Percentiles rank a stretch among this genome's conserved stretches.
Conservation (phyloP, 2,888 invertebrate species). For the Drosophila meridiana region DNA sequence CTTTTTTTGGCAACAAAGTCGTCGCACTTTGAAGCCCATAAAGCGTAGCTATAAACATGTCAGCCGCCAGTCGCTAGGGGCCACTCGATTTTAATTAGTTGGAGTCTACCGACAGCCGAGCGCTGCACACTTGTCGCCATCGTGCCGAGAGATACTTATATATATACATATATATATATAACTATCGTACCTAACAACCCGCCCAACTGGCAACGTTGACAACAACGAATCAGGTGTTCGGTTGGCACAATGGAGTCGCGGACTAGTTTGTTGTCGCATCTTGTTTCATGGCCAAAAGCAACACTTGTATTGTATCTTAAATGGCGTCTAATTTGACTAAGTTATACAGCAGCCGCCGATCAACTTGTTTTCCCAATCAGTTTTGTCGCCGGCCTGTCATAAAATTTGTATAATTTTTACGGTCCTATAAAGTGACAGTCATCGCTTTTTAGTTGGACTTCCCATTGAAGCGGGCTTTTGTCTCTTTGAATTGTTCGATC, state of each 20-base stretch:
- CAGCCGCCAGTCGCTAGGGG: constrained; percentile 19
- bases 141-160: constrained; percentile 11
- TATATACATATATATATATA: constrained; percentile 1
- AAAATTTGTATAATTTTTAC: constrained; percentile 79
- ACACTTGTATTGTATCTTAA: constrained; percentile 46
- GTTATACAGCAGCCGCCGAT: constrained; percentile 68
- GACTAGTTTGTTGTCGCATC: constrained; percentile 30
- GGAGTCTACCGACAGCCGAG: constrained; percentile 9
- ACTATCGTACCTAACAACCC: constrained; percentile 34
- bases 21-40: constrained; percentile 46
- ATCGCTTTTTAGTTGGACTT: constrained; percentile 70
- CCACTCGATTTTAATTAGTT: constrained; percentile 59
- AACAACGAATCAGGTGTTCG: constrained; percentile 77
- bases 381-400: constrained; percentile 72
- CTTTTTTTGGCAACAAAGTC: constrained; percentile 49
- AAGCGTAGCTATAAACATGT: constrained; percentile 65
- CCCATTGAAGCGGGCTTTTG: constrained; percentile 41
- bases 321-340: constrained; percentile 76
- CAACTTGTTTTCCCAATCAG: constrained; percentile 77
- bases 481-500: constrained; percentile 72
- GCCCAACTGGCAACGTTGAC: constrained; percentile 38
- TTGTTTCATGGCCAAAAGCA: constrained; percentile 42
- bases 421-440: constrained; percentile 70
- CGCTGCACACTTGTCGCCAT: constrained; percentile 61
- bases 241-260: constrained; percentile 56